These are phyloP conservation scores for Teleopsis dalmanni DNA, from an alignment of 1,140 invertebrate genomes.

Conservation along the genomic window DNA sequence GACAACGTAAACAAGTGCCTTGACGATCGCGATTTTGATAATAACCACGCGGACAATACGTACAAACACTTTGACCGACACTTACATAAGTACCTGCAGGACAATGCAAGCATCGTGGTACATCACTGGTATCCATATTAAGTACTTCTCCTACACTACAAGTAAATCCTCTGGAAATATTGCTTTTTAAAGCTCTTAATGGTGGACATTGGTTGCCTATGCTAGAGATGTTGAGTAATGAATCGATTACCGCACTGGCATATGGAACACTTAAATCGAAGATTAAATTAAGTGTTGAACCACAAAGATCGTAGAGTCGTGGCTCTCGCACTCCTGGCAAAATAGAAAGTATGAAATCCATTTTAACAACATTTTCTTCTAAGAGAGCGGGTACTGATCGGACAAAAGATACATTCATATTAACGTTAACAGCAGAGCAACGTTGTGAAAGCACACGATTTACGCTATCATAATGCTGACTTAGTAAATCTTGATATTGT, in stretches of 20 bases:
- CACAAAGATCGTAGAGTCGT: constrained; percentile 88
- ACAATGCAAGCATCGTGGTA: constrained; percentile 90
- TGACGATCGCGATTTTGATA: constrained; percentile 89
- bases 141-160: constrained; percentile 89
- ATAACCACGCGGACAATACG: constrained; percentile 79
- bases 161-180: constrained; percentile 79
- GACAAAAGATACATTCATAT: constrained; percentile 88
- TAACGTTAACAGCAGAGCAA: constrained; percentile 90
- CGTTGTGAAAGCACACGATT: constrained; percentile 78
- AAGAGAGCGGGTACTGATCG: constrained; percentile 66
- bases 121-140: constrained; percentile 82
- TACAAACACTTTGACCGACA: constrained; percentile 77
- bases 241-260: constrained; percentile 84
- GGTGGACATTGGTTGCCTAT: constrained; percentile 89
- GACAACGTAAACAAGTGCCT: constrained; percentile 80
- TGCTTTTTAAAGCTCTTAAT: constrained; percentile 75
- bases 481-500: constrained; percentile 77
- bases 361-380: constrained; percentile 80
- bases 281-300: constrained; percentile 84
- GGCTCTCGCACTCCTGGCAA: constrained; percentile 78
- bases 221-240: constrained; percentile 77
- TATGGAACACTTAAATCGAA: constrained; percentile 90
- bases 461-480: constrained; percentile 71
- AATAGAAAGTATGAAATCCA: constrained; percentile 82
- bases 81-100: constrained; percentile 90